phyloP scores from a whole-genome alignment of 2,888 invertebrate species.

The Pyrrhosoma nymphula region DNA sequence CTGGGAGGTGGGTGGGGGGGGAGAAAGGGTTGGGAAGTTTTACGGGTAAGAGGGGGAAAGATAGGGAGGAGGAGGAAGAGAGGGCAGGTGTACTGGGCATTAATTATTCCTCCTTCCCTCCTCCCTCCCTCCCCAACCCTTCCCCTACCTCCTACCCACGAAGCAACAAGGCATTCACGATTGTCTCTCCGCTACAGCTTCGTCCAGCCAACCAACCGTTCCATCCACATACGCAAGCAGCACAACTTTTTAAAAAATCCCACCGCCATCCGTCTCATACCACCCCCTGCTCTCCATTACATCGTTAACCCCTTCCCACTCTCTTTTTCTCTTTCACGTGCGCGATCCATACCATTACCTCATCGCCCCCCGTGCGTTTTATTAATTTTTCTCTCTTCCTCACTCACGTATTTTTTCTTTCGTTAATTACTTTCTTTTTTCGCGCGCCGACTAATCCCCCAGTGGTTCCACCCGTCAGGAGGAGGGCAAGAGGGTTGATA shows the following conservation, averaged over 20 bases:
- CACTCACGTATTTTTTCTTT: conserved; percentile 11
- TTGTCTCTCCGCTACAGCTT: neutral
- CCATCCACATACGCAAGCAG: neutral
- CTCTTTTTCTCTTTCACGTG: neutral
- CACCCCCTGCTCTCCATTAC: neutral
- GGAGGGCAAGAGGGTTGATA: neutral
- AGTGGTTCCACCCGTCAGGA: neutral
- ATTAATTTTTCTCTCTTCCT: conserved; percentile 64
- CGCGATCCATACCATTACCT: neutral
- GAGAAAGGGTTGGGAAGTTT: neutral
- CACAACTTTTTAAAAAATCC: too few species aligned
- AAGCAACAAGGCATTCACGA: neutral
- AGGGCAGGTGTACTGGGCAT: neutral
- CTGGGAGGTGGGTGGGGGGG: neutral
- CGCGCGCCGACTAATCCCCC: conserved; percentile 29
- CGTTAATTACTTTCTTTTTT: conserved; percentile 60
- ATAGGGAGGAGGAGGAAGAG: neutral
- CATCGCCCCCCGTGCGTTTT: neutral
- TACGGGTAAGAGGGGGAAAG: neutral
- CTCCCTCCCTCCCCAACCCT: neutral
- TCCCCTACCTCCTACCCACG: neutral
- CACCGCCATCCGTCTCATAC: neutral
- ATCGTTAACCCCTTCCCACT: neutral
- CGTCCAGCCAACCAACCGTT: neutral
- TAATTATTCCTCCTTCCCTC: neutral